Conservation (phyloP, 2,888 invertebrate genomes). For the Malacosoma neustria region DNA sequence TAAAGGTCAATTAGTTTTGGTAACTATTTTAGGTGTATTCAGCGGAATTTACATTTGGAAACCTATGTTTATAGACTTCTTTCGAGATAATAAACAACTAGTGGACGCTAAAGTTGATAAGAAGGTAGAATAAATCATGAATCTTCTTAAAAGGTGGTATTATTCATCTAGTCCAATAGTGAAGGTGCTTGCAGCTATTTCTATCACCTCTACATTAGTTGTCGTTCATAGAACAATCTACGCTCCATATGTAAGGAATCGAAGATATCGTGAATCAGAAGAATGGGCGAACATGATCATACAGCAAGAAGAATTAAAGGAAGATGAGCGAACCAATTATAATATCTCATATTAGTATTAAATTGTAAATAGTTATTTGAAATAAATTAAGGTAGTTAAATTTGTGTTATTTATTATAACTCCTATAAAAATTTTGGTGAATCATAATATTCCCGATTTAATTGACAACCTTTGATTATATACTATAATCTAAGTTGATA, state of each 20-base stretch:
- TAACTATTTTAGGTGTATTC: slow-evolving; percentile 50
- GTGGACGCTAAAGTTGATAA: slow-evolving; percentile 11
- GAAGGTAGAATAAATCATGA: slow-evolving; percentile 31
- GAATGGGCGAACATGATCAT: slow-evolving; percentile 51
- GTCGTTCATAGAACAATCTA: slow-evolving; percentile 34
- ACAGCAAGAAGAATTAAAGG: slow-evolving; percentile 42
- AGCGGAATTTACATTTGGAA: slow-evolving; percentile 70
- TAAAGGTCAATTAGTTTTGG: slow-evolving; percentile 48
- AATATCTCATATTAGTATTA: slow-evolving; percentile 26
- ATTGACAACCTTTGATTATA: no score
- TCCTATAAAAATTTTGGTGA: no score
- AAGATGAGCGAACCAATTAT: slow-evolving; percentile 15
- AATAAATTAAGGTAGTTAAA: background rate
- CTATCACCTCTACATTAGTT: slow-evolving; percentile 38
- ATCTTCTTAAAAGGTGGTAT: slow-evolving; percentile 26
- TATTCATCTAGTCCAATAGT: slow-evolving; percentile 37
- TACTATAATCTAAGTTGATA: no score
- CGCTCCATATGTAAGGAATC: slow-evolving; percentile 31
- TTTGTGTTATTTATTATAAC: no score
- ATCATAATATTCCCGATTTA: no score
- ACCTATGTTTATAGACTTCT: slow-evolving; percentile 50
- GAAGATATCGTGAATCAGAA: slow-evolving; percentile 38
- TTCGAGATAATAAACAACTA: slow-evolving; percentile 21
- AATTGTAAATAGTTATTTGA: slow-evolving; percentile 10
- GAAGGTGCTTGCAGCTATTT: slow-evolving; percentile 51